Base-by-base conservation (phyloP, 2,888 invertebrate species). In the Caenorhabditis virilis region DNA sequence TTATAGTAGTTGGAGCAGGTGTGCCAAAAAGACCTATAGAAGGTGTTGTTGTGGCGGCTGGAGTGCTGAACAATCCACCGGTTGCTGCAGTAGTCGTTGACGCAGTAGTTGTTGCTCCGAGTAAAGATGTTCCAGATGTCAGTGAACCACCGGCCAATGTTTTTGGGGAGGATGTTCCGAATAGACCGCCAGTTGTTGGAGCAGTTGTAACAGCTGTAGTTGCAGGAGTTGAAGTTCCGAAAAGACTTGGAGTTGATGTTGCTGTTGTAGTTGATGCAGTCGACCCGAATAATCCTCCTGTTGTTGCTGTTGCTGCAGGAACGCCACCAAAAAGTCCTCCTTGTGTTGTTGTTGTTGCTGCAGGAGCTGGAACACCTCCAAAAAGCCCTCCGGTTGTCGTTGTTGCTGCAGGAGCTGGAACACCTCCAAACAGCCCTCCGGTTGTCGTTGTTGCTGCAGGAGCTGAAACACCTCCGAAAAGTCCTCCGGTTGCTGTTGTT, bases 31-130 rank as follows among this genome's bases (percentile, higher is more conserved):
- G 35, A 38, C 20, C 16, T 11, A 43, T 6, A 11, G 57, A 15
- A 9, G 59, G 7, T 18, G 59, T 18, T 4, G 52, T 13, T 25
- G 59, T 4, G 2, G 52, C 55, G n/a, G n/a, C n/a, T n/a, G n/a
- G n/a, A n/a, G n/a, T n/a, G n/a, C n/a, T n/a, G n/a, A n/a, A n/a
- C n/a, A n/a, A n/a, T n/a, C n/a, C n/a, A n/a, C n/a, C n/a, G 18
- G 48, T 13, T 30, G 54, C 35, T 9, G 47, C 30, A 2, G 51
- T 11, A n/a, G 54, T 18, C 22, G 50, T 16, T 20, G 39, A 15
- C 15, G 47, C 23, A 18, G 22, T 15, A 20, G 46, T 16, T 27
- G 54, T 13, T 20, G 54, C 15, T 16, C 13, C n/a, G 33, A 25
- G 18, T 11, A 39, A 30, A 33, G 20, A 27, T n/a, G n/a, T 23